Evolutionary conservation across 2,113 vertebrate genomes (phyloP), one percentile per base, ranked within the genome.

Genomic region (Strix uralensis): DNA sequence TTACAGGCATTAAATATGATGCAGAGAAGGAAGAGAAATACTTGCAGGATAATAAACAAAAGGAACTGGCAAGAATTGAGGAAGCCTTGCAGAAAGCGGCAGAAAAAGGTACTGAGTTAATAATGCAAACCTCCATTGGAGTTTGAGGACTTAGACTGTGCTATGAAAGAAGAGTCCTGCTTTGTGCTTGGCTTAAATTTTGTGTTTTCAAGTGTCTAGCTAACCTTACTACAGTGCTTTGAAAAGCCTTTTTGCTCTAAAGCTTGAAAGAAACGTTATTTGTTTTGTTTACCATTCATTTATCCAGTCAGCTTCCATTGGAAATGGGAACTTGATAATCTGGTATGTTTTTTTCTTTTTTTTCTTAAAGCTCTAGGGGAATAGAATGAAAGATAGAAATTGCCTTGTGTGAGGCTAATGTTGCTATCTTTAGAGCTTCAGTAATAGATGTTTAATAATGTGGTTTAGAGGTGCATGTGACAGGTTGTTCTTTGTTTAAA

Each of bases 31-130:
- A 99, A 96, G 99, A 99, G 97, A 98, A 98, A 61, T 98, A 98
- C 69, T 97, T 98, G 77, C 99, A 99, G 93, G 99, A 99, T 94
- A 98, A 97, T 52, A 99, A 99, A 94, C 99, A 99, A 90, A 99
- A 97, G 75, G 99, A 99, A 59, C 97, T 99, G 87, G 98, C 98
- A 83, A 98, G 99, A 94, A 99, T 99, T 86, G 99, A 99, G 94
- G 99, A 99, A 79, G 99, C 99, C 18, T 97, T 99, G 71, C 99
- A 98, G 96, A 98, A 98, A 97, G 98, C 99, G 0, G 98, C 99
- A 40, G 98, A 98, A 63, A 98, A 98, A 99, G 99, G 99, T 99
- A 98, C 30, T 65, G 42, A 54, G 27, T 88, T 83, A 81, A 51
- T 58, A 71, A 78, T 49, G 36, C 8, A 63, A 57, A 44, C 71